Evolutionary conservation across 35 echinoderm and acorn worm genomes (phyloP).

Genomic region (Nesometra sesokonis): DNA sequence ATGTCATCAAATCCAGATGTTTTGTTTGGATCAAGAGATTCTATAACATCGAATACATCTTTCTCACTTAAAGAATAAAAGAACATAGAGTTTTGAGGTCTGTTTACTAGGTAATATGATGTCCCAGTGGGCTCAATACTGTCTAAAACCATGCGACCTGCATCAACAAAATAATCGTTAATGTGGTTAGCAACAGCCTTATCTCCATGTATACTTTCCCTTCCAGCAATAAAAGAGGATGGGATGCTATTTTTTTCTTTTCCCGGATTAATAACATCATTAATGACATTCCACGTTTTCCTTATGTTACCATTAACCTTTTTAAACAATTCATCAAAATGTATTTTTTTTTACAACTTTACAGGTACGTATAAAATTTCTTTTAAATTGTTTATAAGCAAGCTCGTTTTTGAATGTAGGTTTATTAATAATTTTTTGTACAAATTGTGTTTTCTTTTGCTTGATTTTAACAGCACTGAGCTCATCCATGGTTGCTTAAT

Average conservation of each 20-base stretch:
- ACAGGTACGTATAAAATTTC: neutral
- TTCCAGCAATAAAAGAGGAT: too few relatives aligned
- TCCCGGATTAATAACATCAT: neutral
- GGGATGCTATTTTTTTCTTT: neutral
- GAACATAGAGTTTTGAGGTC: neutral
- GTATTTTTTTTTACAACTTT: neutral
- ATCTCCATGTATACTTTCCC: neutral
- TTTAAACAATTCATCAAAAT: neutral
- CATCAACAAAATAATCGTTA: neutral
- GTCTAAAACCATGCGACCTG: neutral
- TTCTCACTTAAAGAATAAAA: neutral
- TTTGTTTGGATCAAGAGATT: neutral
- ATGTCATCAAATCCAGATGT: neutral
- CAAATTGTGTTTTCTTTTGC: too few relatives aligned
- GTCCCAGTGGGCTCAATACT: neutral
- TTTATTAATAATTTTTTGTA: neutral
- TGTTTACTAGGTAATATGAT: neutral
- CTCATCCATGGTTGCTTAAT: too few relatives aligned
- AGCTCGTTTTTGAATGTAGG: neutral
- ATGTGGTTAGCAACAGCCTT: neutral
- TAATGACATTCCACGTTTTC: neutral
- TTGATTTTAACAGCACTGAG: too few relatives aligned
- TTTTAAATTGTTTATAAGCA: neutral
- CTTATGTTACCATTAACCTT: neutral
- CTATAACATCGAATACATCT: neutral